A percentile compares a stretch with the other conserved stretches of the same genome.
These are phyloP conservation scores for Emydura subglobosa DNA, from an alignment of 2,113 vertebrate species.

Conservation along the genomic window DNA sequence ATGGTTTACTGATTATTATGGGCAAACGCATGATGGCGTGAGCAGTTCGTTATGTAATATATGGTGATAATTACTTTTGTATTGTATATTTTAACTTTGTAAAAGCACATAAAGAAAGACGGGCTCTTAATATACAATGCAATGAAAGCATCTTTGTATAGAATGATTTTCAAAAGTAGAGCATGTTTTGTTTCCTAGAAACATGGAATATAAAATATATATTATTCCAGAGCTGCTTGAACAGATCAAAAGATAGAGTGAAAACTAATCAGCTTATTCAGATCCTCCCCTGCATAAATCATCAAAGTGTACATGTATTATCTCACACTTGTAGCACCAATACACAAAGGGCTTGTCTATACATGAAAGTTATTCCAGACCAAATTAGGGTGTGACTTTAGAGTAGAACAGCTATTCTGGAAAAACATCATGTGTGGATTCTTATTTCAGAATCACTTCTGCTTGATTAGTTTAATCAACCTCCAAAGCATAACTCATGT, in stretches of 20 bases:
- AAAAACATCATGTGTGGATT: rapidly evolving
- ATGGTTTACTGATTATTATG: background rate
- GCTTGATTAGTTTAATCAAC: background rate
- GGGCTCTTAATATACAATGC: background rate
- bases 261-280: background rate
- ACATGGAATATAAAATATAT: background rate
- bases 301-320: background rate
- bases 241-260: background rate
- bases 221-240: background rate
- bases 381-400: background rate
- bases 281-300: background rate
- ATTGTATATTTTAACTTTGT: background rate
- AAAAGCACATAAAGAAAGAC: background rate
- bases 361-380: background rate
- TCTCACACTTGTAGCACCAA: background rate
- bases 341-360: background rate
- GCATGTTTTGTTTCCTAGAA: background rate
- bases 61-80: background rate
- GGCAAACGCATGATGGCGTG: rapidly evolving
- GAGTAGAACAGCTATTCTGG: background rate
- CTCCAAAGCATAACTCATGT: too few relatives aligned
- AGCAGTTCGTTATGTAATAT: background rate
- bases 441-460: background rate
- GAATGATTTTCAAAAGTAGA: rapidly evolving
- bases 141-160: background rate